These are phyloP conservation scores for Sebastes miniatus DNA, from an alignment of 2,797 vertebrate genomes.

Conservation along the genomic window DNA sequence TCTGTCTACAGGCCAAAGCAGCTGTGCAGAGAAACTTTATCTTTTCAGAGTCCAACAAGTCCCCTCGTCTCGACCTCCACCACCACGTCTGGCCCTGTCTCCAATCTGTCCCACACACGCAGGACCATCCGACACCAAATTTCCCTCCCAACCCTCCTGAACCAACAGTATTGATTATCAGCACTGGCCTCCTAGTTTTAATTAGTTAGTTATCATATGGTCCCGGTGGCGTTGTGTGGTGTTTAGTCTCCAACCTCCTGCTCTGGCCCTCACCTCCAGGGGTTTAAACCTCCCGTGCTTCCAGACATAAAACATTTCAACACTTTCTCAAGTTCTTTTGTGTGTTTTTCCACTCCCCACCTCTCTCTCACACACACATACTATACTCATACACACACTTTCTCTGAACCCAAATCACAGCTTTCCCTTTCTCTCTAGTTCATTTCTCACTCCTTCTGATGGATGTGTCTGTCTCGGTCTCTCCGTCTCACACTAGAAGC, in stretches of 20 bases:
- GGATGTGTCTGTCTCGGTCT: conserved; percentile 4
- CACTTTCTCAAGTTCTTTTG: conserved; percentile 79
- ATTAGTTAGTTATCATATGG: conserved; percentile 52
- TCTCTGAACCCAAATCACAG: conserved; percentile 34
- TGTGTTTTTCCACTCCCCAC: conserved; percentile 68
- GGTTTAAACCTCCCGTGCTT: conserved; percentile 69
- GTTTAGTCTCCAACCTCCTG: conserved; percentile 67
- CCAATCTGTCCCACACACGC: conserved; percentile 30
- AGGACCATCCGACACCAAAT: conserved; percentile 47
- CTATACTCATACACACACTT: not conserved
- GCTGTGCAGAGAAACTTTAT: conserved; percentile 92
- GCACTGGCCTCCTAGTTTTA: conserved; percentile 53
- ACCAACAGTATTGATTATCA: conserved; percentile 65
- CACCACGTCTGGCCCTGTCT: conserved; percentile 48
- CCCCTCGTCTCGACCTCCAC: conserved; percentile 53
- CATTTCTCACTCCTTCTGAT: conserved; percentile 23
- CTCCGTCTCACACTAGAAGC: conserved; percentile 13
- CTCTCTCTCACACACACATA: conserved; percentile 20
- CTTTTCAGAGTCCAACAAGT: conserved; percentile 84
- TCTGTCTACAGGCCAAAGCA: conserved; percentile 87
- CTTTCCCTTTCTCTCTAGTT: conserved; percentile 7
- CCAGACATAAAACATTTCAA: conserved; percentile 80
- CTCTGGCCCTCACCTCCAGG: conserved; percentile 63
- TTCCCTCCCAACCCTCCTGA: conserved; percentile 27
- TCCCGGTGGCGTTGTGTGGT: conserved; percentile 60